phyloP scores from a whole-genome alignment of 2,797 vertebrate species.

The Phylloscopus collybita region DNA sequence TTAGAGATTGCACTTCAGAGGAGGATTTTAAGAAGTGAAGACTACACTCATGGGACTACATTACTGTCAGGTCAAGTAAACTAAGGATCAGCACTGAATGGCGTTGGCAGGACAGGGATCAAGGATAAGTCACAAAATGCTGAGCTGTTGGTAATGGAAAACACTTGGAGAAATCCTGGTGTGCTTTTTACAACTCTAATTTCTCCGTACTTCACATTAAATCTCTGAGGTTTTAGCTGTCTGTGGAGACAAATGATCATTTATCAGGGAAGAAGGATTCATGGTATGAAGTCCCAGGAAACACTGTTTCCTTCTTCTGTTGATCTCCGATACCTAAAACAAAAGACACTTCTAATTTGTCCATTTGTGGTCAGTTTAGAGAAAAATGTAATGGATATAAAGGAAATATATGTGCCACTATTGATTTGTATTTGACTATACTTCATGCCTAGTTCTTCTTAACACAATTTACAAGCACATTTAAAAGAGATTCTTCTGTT shows the following conservation, averaged over 20 bases:
- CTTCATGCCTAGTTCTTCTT: not conserved
- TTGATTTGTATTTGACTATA: not conserved
- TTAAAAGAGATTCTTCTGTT: not conserved
- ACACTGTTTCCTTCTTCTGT: fast-evolving
- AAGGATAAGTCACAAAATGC: not conserved
- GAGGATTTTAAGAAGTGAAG: not conserved
- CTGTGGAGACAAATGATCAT: not conserved
- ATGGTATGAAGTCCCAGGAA: not conserved
- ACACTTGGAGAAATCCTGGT: not conserved
- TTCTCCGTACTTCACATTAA: not conserved
- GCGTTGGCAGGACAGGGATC: not conserved
- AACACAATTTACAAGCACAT: not conserved
- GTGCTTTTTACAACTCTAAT: not conserved
- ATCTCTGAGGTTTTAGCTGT: not conserved
- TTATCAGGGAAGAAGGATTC: not conserved
- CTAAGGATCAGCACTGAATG: not conserved
- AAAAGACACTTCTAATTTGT: not conserved
- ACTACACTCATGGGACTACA: fast-evolving
- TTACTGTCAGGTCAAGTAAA: not conserved
- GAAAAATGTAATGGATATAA: not conserved
- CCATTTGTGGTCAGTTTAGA: not conserved
- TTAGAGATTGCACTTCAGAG: not conserved
- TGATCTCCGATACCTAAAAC: not conserved
- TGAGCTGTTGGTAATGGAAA: not conserved
- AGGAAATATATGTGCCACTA: not conserved